Conservation (phyloP, 2,797 vertebrate genomes). For the Pantherophis vulpinus region DNA sequence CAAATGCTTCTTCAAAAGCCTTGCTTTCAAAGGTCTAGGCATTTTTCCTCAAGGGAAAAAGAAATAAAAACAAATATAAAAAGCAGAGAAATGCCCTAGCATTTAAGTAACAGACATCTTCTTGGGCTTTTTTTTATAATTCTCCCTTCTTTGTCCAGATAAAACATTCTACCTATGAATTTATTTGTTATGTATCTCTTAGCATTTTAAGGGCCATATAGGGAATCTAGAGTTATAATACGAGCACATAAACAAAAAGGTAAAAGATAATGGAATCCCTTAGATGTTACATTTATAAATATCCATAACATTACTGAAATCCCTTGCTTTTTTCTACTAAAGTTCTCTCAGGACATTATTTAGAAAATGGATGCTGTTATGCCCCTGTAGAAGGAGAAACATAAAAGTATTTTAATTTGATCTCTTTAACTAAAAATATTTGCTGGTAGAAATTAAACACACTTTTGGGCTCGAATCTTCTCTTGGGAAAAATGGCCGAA, state of each 20-base stretch:
- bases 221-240: slow-evolving; percentile 46
- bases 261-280: slow-evolving; percentile 3
- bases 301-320: slow-evolving; percentile 13
- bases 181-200: slow-evolving; percentile 9
- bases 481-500: not conserved
- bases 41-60: slow-evolving; percentile 3
- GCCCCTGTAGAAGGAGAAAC: slow-evolving; percentile 2
- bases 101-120: not conserved
- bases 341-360: slow-evolving; percentile 18
- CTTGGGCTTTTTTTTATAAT: not conserved
- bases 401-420: slow-evolving; percentile 26
- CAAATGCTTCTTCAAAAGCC: not conserved
- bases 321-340: slow-evolving; percentile 18
- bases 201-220: slow-evolving; percentile 27
- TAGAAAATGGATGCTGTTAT: not conserved
- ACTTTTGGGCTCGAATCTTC: not conserved
- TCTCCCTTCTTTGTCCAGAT: slow-evolving; percentile 11
- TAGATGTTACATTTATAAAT: slow-evolving; percentile 37
- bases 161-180: slow-evolving; percentile 14
- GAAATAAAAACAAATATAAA: not conserved
- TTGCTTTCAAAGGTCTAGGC: not conserved
- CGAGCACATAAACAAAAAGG: slow-evolving; percentile 29
- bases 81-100: not conserved
- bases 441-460: slow-evolving; percentile 14
- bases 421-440: slow-evolving; percentile 20